Conservation (phyloP, 1,140 invertebrate genomes). For the Calliphora vicina region DNA sequence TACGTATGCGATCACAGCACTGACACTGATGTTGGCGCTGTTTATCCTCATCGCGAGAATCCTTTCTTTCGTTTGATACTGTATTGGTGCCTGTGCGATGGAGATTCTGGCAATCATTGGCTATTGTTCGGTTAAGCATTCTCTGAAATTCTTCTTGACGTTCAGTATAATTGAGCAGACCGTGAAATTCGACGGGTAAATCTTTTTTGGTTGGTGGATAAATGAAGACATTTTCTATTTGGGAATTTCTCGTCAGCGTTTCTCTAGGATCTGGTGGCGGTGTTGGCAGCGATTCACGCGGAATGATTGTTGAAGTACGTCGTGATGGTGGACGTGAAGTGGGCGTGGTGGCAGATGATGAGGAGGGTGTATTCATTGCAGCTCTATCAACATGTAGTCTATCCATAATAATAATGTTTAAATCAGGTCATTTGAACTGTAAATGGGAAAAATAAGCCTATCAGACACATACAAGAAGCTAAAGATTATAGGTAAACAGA, state of each 20-base stretch:
- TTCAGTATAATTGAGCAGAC: constrained; percentile 32
- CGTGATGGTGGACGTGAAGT: constrained; percentile 27
- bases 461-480: too few species aligned
- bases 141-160: constrained; percentile 40
- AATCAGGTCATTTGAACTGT: too few species aligned
- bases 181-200: constrained; percentile 36
- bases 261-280: constrained; percentile 55
- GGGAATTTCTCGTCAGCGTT: constrained; percentile 37
- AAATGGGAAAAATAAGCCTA: too few species aligned
- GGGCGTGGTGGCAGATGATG: not conserved
- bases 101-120: constrained; percentile 27
- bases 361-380: not conserved
- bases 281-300: constrained; percentile 57
- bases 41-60: not conserved
- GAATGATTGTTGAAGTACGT: constrained; percentile 35
- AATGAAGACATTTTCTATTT: constrained; percentile 49
- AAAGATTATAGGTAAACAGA: too few species aligned
- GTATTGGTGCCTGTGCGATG: not conserved
- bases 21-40: constrained; percentile 8
- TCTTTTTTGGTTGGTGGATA: constrained; percentile 46
- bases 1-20: constrained; percentile 32
- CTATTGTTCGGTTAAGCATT: constrained; percentile 38
- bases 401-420: not conserved
- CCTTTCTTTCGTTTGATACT: not conserved
- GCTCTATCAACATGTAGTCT: constrained; percentile 14